A percentile compares a stretch with the other conserved stretches of the same genome.
Conservation (phyloP, 2,113 vertebrate species). For the Deroptyus accipitrinus region DNA sequence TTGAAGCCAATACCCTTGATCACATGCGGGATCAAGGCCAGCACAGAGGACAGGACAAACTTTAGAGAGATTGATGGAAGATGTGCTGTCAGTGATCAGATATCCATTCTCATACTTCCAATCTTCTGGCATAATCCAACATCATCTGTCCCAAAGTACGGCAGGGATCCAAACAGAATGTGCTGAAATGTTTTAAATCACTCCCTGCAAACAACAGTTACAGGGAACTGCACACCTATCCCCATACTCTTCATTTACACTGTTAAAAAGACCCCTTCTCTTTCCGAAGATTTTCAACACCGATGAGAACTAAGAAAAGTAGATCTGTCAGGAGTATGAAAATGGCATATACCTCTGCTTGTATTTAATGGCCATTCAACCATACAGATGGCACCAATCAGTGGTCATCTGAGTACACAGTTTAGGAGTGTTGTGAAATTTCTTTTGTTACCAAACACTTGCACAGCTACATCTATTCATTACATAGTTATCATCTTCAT, state of each 20-base stretch:
- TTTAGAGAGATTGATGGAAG: conserved; percentile 16
- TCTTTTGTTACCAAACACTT: not conserved
- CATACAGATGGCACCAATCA: not conserved
- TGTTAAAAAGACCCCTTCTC: not conserved
- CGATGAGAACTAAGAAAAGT: not conserved
- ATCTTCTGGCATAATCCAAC: not conserved
- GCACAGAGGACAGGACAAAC: not conserved
- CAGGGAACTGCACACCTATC: not conserved
- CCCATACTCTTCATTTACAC: not conserved
- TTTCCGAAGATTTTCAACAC: not conserved
- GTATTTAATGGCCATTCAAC: not conserved
- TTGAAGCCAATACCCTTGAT: conserved; percentile 3
- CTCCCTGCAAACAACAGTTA: not conserved
- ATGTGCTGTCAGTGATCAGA: not conserved
- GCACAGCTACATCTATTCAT: not conserved
- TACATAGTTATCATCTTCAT: not conserved
- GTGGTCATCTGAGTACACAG: not conserved
- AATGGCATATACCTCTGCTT: not conserved
- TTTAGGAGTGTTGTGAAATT: not conserved
- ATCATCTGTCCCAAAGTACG: not conserved
- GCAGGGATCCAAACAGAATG: not conserved
- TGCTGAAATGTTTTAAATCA: conserved; percentile 10
- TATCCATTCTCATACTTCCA: not conserved
- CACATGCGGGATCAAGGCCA: not conserved
- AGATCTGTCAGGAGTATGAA: not conserved